Conservation (phyloP, 2,888 invertebrate species). For the Blastobasis lacticolella region DNA sequence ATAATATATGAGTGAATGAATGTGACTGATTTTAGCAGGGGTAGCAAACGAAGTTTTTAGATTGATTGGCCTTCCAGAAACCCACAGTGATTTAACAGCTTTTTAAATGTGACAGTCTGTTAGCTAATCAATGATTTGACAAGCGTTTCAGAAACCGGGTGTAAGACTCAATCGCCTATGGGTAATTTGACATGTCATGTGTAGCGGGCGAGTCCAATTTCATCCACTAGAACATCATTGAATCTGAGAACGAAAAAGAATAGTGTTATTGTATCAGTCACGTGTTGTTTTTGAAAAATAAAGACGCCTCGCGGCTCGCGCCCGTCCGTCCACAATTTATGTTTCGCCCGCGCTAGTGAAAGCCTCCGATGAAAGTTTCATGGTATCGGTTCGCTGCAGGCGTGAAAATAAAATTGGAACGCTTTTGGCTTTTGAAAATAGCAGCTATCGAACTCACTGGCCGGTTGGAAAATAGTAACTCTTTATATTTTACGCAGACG, state of each 20-base stretch:
- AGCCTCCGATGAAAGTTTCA: constrained; percentile 65
- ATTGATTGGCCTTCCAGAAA: too few species aligned
- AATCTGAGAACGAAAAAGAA: not conserved
- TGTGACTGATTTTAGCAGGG: too few species aligned
- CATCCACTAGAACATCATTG: too few species aligned
- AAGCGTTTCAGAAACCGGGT: too few species aligned
- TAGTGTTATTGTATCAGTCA: not conserved
- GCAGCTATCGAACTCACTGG: constrained; percentile 8
- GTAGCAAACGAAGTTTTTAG: too few species aligned
- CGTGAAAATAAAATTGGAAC: constrained; percentile 64
- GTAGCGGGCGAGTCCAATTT: too few species aligned
- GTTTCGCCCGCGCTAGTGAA: constrained; percentile 52
- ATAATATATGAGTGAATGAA: too few species aligned
- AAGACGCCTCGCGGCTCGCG: constrained; percentile 16
- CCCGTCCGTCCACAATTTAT: constrained; percentile 36
- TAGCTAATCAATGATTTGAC: too few species aligned
- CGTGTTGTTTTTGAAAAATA: constrained; percentile 8
- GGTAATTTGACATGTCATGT: too few species aligned
- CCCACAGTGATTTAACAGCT: too few species aligned
- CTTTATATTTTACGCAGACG: not conserved
- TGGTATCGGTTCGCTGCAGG: constrained; percentile 65
- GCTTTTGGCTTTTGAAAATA: constrained; percentile 16
- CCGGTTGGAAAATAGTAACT: constrained; percentile 1
- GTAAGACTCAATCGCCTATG: too few species aligned
- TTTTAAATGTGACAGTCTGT: too few species aligned